A percentile compares a stretch with the other conserved stretches of the same genome.
Evolutionary conservation across 2,888 invertebrate genomes (phyloP).

Genomic region (Tolmerus cingulatus): DNA sequence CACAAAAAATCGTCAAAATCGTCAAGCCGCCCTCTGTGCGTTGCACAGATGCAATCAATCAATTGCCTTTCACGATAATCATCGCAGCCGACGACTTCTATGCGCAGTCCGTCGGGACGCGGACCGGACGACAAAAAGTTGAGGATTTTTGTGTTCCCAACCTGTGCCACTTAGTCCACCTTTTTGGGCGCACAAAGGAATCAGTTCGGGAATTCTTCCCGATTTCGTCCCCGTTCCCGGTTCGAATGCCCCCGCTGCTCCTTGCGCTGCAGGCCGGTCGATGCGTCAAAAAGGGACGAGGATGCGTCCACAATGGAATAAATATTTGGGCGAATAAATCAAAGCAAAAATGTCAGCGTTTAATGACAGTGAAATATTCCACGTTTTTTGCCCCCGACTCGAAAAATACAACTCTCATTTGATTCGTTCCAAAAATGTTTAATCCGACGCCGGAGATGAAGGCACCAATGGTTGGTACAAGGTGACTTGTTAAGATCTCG

Average conservation of each 20-base stretch:
- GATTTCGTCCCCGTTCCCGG: neutral
- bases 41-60: constrained; percentile 6
- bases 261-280: neutral
- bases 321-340: constrained; percentile 34
- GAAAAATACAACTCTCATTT: neutral
- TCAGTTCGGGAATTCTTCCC: neutral
- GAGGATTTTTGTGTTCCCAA: neutral
- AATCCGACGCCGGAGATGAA: neutral
- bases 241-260: neutral
- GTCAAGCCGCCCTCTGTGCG: neutral
- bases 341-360: constrained; percentile 7
- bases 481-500: neutral
- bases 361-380: constrained; percentile 20
- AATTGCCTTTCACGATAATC: constrained; percentile 36
- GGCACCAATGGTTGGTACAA: neutral
- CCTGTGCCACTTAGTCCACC: constrained; percentile 17
- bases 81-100: neutral
- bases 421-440: neutral
- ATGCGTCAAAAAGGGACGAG: neutral
- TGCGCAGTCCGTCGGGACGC: neutral
- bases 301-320: constrained; percentile 26
- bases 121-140: neutral
- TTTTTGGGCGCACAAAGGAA: neutral
- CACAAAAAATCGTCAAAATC: constrained; percentile 11
- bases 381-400: neutral